Evolutionary conservation across 2,113 vertebrate species (phyloP), one percentile per base, ranked within the genome.

Genomic region (Solenodon paradoxus): DNA sequence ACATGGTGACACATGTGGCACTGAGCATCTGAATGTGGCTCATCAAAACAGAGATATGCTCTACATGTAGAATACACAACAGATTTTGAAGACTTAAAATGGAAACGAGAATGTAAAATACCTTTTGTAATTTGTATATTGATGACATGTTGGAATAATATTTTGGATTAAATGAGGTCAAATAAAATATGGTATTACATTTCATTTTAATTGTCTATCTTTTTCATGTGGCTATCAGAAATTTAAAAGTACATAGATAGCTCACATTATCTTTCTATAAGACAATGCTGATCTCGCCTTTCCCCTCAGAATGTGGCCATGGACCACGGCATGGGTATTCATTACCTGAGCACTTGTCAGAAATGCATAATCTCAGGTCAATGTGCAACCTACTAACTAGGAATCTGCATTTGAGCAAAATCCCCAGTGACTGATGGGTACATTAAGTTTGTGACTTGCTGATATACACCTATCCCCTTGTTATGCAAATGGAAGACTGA

Each of bases 91-190:
- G 35, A 17, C 42, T 32, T 64, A 71, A 82, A 69, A 7, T 64
- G 57, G 16, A 83, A 75, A 83, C 66, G 88, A 88, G 20, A 45
- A 49, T 53, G 59, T 55, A 71, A 88, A 88, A 42, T 26, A 88
- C 24, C 35, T 93, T 80, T 68, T 40, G 6, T 42, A 47, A 81
- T 77, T 74, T 79, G 64, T 91, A 59, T 63, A 66, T 59, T 40
- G 26, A 64, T 63, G 63, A 78, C 11, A 32, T 28, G 24, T 88
- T 51, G 51, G 89, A 75, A 85, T 32, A 47, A 35, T 51, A 74
- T 88, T 83, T 92, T 72, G 42, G 15, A 84, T 79, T 74, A 68
- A 20, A 20, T 59, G 7, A 26, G 28, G 15, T 87, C 74, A 90
- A 72, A 64, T 38, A 32, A 78, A 85, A 86, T 82, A 68, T 28